Evolutionary conservation across 2,888 invertebrate species (phyloP).

Genomic region (Morpho deidamia): DNA sequence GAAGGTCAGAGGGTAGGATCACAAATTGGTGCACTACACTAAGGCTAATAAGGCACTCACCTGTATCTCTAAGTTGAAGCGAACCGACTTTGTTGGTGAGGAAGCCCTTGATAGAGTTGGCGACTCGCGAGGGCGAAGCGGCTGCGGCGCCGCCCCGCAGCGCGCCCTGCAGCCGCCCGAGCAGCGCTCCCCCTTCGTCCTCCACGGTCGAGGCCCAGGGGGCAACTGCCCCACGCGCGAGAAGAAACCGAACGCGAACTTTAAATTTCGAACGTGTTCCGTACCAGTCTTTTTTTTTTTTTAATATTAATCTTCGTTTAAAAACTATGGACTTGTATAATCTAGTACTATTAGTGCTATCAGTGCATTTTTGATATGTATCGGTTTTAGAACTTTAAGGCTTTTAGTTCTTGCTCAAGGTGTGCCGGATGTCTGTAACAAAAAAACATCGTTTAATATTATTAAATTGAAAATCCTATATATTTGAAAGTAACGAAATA

Average conservation of each 20-base stretch:
- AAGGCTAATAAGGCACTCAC: conserved; percentile 57
- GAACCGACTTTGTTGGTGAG: conserved; percentile 83
- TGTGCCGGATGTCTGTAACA: conserved; percentile 63
- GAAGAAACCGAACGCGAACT: conserved; percentile 22
- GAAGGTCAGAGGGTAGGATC: no score
- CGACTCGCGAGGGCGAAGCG: conserved; percentile 83
- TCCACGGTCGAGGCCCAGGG: conserved; percentile 65
- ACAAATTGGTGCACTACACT: no score
- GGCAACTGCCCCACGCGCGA: conserved; percentile 42
- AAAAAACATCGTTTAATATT: conserved; percentile 14
- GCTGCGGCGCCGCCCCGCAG: conserved; percentile 84
- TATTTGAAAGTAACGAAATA: no score
- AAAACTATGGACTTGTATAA: conserved; percentile 12
- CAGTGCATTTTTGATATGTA: conserved; percentile 76
- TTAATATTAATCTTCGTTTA: neutral
- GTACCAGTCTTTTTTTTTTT: neutral
- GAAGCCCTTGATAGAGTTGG: conserved; percentile 85
- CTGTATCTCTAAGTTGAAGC: conserved; percentile 84
- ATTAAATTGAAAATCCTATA: neutral
- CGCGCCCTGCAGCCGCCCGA: conserved; percentile 82
- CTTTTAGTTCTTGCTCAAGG: conserved; percentile 48
- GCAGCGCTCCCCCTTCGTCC: conserved; percentile 76
- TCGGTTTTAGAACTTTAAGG: conserved; percentile 34
- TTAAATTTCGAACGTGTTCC: conserved; percentile 13
- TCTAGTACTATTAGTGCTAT: conserved; percentile 30